Evolutionary conservation across 2,797 vertebrate genomes (phyloP).

Genomic region (Cyclopterus lumpus): DNA sequence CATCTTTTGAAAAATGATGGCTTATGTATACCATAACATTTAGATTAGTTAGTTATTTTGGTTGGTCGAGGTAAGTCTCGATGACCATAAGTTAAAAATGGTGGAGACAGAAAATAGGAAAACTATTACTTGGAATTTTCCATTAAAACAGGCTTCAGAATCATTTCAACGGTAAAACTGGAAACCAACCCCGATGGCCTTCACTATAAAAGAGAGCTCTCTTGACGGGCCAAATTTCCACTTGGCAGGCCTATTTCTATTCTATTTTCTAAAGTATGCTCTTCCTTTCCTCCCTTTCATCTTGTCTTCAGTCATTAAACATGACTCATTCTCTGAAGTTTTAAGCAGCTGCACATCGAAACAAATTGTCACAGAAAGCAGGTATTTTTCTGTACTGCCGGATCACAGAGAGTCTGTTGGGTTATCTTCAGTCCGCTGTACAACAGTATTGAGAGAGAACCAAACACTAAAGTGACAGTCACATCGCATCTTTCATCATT

Average conservation of each 20-base stretch:
- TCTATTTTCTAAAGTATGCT: neutral
- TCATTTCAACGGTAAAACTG: neutral
- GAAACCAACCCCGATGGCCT: neutral
- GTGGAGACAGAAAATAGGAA: neutral
- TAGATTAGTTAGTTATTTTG: neutral
- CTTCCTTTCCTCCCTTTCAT: neutral
- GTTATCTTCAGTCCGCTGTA: slow-evolving; percentile 27
- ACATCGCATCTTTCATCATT: slow-evolving; percentile 1
- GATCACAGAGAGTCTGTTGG: slow-evolving; percentile 25
- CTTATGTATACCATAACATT: neutral
- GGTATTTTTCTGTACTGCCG: slow-evolving; percentile 6
- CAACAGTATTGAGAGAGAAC: neutral
- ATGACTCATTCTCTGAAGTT: slow-evolving; percentile 22
- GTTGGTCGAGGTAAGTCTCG: neutral
- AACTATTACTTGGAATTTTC: neutral
- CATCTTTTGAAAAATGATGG: neutral
- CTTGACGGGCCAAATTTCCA: neutral
- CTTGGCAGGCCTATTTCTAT: neutral
- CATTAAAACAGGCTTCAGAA: neutral
- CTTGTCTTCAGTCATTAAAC: slow-evolving; percentile 7
- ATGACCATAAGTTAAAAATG: neutral
- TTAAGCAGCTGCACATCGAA: slow-evolving; percentile 7
- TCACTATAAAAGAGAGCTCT: neutral
- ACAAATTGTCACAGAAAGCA: slow-evolving; percentile 11
- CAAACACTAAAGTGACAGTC: slow-evolving; percentile 16